Percentiles rank a stretch among this genome's conserved stretches.
Evolutionary conservation across 2,888 invertebrate species (phyloP).

Genomic region (Leptopilina drosophilae): DNA sequence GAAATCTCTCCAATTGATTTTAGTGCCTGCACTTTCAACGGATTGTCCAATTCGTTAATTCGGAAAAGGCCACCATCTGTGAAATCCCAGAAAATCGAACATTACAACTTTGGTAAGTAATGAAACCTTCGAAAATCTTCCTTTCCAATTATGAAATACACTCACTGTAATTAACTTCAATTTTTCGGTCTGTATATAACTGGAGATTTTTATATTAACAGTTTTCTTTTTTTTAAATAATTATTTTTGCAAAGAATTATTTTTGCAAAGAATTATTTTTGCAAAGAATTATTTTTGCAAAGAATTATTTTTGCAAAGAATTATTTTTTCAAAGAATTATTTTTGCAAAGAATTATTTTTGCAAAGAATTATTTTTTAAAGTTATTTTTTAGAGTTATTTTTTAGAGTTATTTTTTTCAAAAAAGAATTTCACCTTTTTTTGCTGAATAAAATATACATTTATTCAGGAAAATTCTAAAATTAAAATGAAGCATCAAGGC

Average conservation of each 20-base stretch:
- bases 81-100: slow-evolving; percentile 21
- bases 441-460: too few relatives aligned
- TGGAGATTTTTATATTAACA: not conserved
- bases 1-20: slow-evolving; percentile 32
- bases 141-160: not conserved
- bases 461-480: not conserved
- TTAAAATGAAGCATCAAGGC: not conserved
- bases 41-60: slow-evolving; percentile 29
- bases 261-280: too few relatives aligned
- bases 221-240: too few relatives aligned
- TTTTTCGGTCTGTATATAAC: not conserved
- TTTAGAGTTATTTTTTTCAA: too few relatives aligned
- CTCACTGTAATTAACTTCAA: not conserved
- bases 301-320: too few relatives aligned
- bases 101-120: slow-evolving; percentile 2
- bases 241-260: too few relatives aligned
- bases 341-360: too few relatives aligned
- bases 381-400: too few relatives aligned
- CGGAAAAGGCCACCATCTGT: slow-evolving; percentile 21
- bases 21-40: slow-evolving; percentile 15
- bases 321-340: too few relatives aligned
- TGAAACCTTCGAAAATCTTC: not conserved
- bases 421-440: too few relatives aligned
- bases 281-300: too few relatives aligned
- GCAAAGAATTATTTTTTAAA: too few relatives aligned